phyloP scores from a whole-genome alignment of 2,113 vertebrate species.

The Boleophthalmus pectinirostris region DNA sequence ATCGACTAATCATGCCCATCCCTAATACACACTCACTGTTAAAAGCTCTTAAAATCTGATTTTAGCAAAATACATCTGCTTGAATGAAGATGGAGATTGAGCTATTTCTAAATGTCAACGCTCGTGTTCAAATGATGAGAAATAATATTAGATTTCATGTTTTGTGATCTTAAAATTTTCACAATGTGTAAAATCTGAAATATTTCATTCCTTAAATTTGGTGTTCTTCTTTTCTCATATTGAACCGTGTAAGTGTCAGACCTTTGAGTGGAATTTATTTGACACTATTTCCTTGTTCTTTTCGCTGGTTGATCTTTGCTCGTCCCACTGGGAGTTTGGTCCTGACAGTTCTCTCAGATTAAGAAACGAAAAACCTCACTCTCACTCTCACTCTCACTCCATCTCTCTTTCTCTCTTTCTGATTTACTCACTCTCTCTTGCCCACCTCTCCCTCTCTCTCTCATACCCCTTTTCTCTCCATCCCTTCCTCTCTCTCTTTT shows the following conservation, averaged over 20 bases:
- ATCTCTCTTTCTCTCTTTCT: constrained; percentile 6
- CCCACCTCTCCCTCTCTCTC: constrained; percentile 13
- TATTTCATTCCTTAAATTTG: too few species aligned
- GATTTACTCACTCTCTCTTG: background rate
- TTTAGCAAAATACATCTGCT: too few species aligned
- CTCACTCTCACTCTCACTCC: constrained; percentile 12
- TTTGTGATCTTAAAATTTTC: too few species aligned
- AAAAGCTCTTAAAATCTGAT: too few species aligned
- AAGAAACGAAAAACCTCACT: constrained; percentile 45
- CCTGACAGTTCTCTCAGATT: constrained; percentile 40
- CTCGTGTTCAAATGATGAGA: too few species aligned
- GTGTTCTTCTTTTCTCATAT: background rate
- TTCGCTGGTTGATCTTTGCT: background rate
- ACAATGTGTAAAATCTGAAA: too few species aligned
- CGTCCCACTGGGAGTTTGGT: constrained; percentile 41
- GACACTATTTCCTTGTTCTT: constrained; percentile 32
- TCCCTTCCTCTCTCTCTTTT: constrained; percentile 19
- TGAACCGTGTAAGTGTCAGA: background rate
- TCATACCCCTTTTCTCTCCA: constrained; percentile 25
- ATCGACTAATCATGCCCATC: too few species aligned
- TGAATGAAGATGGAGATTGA: too few species aligned
- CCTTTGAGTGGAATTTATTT: constrained; percentile 27
- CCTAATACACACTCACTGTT: too few species aligned
- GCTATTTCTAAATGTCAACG: too few species aligned
- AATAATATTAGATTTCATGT: too few species aligned